phyloP scores from a whole-genome alignment of 2,797 vertebrate genomes.

The Dermochelys coriacea region DNA sequence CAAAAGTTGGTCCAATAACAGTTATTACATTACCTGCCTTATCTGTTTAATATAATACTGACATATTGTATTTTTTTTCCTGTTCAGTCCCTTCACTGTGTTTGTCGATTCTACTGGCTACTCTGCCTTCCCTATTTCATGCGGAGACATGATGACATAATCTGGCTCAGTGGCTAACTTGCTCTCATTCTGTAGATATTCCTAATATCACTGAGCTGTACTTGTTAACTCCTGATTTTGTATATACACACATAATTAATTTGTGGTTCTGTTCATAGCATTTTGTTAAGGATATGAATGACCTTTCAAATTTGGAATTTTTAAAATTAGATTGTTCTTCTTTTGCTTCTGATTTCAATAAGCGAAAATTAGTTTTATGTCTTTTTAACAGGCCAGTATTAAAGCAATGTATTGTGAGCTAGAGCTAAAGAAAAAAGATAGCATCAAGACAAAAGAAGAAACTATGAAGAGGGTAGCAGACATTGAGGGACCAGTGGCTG shows the following conservation, averaged over 20 bases:
- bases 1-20: not conserved
- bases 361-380: not conserved
- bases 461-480: conserved; percentile 27
- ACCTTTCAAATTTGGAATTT: not conserved
- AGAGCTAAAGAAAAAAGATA: conserved; percentile 6
- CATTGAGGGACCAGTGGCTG: conserved; percentile 8
- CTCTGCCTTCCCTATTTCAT: not conserved
- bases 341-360: not conserved
- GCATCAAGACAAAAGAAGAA: not conserved
- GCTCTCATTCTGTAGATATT: not conserved
- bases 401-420: conserved; percentile 48
- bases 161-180: not conserved
- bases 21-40: not conserved
- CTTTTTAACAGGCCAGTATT: conserved; percentile 67
- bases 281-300: not conserved
- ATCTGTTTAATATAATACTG: not conserved
- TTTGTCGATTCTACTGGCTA: not conserved
- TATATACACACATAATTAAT: not conserved
- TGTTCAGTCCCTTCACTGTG: not conserved
- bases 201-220: not conserved
- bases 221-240: not conserved
- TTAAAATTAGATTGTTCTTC: not conserved
- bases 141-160: not conserved
- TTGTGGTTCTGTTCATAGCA: not conserved
- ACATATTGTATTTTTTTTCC: not conserved